Percentiles rank a stretch among this genome's conserved stretches.
Evolutionary conservation across 2,888 invertebrate species (phyloP).

Genomic region (Neoitamus cyanurus): DNA sequence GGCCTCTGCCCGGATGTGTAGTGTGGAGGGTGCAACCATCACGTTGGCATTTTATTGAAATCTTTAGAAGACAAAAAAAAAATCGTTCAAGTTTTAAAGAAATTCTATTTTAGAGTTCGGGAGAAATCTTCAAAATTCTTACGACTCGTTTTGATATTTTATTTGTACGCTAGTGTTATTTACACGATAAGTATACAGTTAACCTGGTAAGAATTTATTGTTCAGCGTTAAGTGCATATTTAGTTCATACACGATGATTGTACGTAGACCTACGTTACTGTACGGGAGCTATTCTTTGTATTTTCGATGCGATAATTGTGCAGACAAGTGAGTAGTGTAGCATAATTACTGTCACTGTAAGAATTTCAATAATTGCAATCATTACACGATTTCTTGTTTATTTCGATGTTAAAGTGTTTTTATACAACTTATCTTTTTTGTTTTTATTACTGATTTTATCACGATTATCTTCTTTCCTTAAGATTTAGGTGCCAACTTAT

Average conservation of each 20-base stretch:
- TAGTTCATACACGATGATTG: not conserved
- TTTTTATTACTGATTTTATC: constrained; percentile 14
- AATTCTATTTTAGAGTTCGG: not conserved
- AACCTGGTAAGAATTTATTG: not conserved
- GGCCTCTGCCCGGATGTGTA: not conserved
- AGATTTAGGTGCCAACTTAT: constrained; percentile 35
- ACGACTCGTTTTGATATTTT: not conserved
- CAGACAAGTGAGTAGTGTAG: not conserved
- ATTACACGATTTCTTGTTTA: constrained; percentile 32
- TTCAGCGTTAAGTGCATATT: not conserved
- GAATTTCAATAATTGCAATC: constrained; percentile 34
- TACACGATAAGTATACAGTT: not conserved
- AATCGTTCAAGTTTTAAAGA: not conserved
- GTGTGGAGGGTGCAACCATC: not conserved
- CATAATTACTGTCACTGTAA: constrained; percentile 10
- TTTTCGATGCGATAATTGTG: not conserved
- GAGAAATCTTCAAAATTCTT: not conserved
- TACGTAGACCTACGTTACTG: not conserved
- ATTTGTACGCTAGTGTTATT: not conserved
- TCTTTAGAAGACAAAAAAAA: not conserved
- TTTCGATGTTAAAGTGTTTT: constrained; percentile 21
- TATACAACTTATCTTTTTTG: constrained; percentile 15
- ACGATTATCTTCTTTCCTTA: constrained; percentile 22
- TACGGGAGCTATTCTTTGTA: not conserved
- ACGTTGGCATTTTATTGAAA: not conserved